phyloP scores from a whole-genome alignment of 2,113 vertebrate genomes.

The Agapornis roseicollis region DNA sequence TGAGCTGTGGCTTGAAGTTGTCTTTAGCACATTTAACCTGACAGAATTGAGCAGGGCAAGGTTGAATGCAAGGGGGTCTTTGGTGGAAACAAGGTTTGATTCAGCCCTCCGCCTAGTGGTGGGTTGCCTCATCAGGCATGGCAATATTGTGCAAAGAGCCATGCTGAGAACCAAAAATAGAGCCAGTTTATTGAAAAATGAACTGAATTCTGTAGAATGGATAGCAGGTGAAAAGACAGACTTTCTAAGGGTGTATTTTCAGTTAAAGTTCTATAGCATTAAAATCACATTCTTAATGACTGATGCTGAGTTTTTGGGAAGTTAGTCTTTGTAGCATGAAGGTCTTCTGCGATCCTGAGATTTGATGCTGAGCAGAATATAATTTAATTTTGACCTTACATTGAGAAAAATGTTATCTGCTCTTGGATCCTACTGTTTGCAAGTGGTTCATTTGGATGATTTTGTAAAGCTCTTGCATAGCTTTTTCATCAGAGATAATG shows the following conservation, averaged over 20 bases:
- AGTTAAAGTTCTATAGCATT: not conserved
- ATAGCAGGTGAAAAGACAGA: not conserved
- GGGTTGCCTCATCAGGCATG: not conserved
- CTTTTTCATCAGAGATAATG: not conserved
- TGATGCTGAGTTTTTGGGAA: not conserved
- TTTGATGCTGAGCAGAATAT: not conserved
- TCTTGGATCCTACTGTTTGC: not conserved
- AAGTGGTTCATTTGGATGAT: not conserved
- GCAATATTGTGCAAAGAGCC: not conserved
- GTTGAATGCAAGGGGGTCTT: not conserved
- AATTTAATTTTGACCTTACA: not conserved
- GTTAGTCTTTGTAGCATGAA: not conserved
- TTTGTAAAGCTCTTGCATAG: not conserved
- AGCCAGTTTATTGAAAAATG: not conserved
- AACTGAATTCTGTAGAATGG: not conserved
- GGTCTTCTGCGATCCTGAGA: not conserved
- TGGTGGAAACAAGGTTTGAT: not conserved
- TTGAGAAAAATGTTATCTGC: not conserved
- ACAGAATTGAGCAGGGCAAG: fast-evolving
- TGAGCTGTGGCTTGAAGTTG: not conserved
- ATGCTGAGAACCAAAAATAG: not conserved
- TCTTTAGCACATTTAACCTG: not conserved
- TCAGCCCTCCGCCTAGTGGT: not conserved
- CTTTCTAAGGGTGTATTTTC: fast-evolving
- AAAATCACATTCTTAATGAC: not conserved